A percentile compares a stretch with the other conserved stretches of the same genome.
These are phyloP conservation scores for Capromys pilorides DNA, from an alignment of 2,797 vertebrate genomes.

Conservation along the genomic window DNA sequence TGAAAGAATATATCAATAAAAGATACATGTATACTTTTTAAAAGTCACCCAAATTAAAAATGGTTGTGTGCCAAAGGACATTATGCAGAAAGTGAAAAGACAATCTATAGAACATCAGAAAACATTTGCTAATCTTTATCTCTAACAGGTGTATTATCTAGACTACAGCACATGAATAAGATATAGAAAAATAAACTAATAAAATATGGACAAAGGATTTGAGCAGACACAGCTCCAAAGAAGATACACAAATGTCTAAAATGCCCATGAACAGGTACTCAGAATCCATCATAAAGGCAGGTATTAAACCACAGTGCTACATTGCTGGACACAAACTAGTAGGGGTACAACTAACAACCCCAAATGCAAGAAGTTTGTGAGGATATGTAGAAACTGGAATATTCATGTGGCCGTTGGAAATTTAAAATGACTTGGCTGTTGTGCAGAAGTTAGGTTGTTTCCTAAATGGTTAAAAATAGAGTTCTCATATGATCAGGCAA, in stretches of 20 bases:
- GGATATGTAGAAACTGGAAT: not conserved
- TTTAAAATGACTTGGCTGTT: not conserved
- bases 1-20: not conserved
- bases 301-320: not conserved
- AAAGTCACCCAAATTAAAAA: not conserved
- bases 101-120: not conserved
- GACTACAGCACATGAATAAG: not conserved
- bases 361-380: not conserved
- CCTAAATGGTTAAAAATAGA: not conserved
- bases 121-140: not conserved
- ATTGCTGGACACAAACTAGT: not conserved
- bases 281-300: not conserved
- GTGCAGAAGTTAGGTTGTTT: not conserved
- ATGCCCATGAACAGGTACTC: not conserved
- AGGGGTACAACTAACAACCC: not conserved
- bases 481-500: not conserved
- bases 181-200: not conserved
- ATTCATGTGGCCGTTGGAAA: not conserved
- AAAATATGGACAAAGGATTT: not conserved
- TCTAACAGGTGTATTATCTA: not conserved
- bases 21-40: not conserved
- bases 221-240: not conserved
- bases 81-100: conserved; percentile 10
- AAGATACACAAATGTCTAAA: not conserved
- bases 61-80: not conserved